Conservation (phyloP, 35 echinoderm and acorn worm species). For the Eucidaris tribuloides region DNA sequence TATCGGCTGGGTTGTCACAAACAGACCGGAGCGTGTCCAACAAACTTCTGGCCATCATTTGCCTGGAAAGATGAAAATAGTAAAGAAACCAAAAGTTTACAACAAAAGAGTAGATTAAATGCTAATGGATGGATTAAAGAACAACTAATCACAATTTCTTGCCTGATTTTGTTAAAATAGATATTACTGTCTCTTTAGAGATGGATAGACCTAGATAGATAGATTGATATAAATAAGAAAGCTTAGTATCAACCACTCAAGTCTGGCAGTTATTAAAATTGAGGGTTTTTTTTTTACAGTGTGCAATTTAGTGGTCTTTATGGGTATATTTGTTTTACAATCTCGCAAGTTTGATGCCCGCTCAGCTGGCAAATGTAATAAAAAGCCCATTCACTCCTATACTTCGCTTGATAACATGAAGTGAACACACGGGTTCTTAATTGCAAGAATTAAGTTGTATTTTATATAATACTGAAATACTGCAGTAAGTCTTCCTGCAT, state of each 20-base stretch:
- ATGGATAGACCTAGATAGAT: neutral
- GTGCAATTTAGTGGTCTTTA: no score
- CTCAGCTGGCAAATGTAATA: no score
- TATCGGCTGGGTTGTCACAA: constrained; percentile 69
- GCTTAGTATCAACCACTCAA: neutral
- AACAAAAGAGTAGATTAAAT: neutral
- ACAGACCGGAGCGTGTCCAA: constrained; percentile 85
- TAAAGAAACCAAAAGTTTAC: neutral
- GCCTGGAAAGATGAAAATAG: constrained; percentile 51
- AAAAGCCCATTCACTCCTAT: no score
- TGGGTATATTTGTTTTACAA: no score
- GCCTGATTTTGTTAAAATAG: neutral
- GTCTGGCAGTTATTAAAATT: neutral
- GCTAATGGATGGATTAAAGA: neutral
- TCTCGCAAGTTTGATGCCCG: no score
- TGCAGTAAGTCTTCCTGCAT: no score
- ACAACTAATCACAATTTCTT: neutral
- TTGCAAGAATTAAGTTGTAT: no score
- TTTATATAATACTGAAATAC: no score
- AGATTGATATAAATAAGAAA: no score
- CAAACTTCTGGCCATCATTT: constrained; percentile 88
- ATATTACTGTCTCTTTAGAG: neutral
- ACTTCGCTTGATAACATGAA: no score
- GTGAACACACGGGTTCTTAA: no score
- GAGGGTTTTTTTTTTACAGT: neutral